A percentile compares a stretch with the other conserved stretches of the same genome.
Evolutionary conservation across 2,113 vertebrate species (phyloP).

Genomic region (Pseudopodoces humilis): DNA sequence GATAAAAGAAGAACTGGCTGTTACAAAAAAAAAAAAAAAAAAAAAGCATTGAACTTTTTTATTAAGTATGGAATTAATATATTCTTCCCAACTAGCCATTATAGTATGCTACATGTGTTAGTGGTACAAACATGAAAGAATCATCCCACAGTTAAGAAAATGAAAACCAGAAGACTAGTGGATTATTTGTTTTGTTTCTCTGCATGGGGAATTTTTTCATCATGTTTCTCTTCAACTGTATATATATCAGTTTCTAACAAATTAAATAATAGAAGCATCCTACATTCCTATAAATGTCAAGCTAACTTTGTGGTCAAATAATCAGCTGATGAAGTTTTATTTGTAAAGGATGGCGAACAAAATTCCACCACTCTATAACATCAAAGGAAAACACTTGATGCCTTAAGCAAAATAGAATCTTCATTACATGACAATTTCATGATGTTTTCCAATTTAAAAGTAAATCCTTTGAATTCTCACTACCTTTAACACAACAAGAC

Average conservation of each 20-base stretch:
- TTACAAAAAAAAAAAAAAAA: not conserved
- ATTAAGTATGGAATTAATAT: not conserved
- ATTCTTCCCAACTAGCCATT: not conserved
- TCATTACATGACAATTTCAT: not conserved
- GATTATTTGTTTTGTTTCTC: not conserved
- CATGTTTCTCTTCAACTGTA: not conserved
- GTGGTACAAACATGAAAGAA: not conserved
- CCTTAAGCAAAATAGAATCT: not conserved
- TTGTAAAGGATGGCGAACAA: not conserved
- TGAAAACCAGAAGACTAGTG: accelerated
- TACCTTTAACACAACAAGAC: not conserved
- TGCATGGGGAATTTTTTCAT: not conserved
- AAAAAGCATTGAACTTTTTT: not conserved
- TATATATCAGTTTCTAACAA: not conserved
- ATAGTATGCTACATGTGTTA: not conserved
- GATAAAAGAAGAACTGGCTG: not conserved
- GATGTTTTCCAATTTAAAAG: not conserved
- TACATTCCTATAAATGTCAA: not conserved
- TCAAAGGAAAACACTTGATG: not conserved
- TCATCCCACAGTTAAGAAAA: not conserved
- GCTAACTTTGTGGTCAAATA: not conserved
- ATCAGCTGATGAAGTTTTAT: not conserved
- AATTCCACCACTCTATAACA: not conserved
- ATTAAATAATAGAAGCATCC: not conserved
- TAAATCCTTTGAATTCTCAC: no score